phyloP scores from a whole-genome alignment of 2,888 invertebrate species.

The Balanococcus diminutus region DNA sequence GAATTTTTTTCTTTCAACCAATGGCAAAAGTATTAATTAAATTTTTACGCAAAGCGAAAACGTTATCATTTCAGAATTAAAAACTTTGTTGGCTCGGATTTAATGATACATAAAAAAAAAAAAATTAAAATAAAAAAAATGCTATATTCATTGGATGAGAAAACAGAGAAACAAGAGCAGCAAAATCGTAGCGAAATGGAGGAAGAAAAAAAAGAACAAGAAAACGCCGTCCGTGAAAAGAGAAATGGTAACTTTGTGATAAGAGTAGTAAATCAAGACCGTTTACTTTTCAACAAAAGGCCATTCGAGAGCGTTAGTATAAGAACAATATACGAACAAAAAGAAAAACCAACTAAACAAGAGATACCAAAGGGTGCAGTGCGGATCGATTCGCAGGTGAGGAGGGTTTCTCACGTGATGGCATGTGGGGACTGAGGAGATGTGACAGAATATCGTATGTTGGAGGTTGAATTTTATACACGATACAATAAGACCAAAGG shows the following conservation, averaged over 20 bases:
- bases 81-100: constrained; percentile 47
- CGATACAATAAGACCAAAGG: too few relatives aligned
- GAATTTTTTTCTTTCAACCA: not conserved
- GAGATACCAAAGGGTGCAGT: not conserved
- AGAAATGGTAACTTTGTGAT: constrained; percentile 43
- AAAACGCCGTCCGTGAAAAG: not conserved
- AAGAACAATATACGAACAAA: constrained; percentile 8
- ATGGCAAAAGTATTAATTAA: constrained; percentile 36
- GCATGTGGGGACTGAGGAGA: not conserved
- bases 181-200: not conserved
- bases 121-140: not conserved
- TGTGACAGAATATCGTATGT: not conserved
- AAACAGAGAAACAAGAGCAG: not conserved
- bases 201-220: not conserved
- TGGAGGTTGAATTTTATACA: not conserved
- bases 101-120: constrained; percentile 34
- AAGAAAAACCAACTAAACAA: constrained; percentile 23
- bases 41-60: constrained; percentile 37
- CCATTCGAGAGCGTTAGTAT: not conserved
- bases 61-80: constrained; percentile 45
- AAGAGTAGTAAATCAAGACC: constrained; percentile 43
- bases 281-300: constrained; percentile 42
- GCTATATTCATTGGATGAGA: not conserved
- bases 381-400: not conserved
- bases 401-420: not conserved